Evolutionary conservation across 2,113 vertebrate species (phyloP).

Genomic region (Gnathonemus longibarbis): DNA sequence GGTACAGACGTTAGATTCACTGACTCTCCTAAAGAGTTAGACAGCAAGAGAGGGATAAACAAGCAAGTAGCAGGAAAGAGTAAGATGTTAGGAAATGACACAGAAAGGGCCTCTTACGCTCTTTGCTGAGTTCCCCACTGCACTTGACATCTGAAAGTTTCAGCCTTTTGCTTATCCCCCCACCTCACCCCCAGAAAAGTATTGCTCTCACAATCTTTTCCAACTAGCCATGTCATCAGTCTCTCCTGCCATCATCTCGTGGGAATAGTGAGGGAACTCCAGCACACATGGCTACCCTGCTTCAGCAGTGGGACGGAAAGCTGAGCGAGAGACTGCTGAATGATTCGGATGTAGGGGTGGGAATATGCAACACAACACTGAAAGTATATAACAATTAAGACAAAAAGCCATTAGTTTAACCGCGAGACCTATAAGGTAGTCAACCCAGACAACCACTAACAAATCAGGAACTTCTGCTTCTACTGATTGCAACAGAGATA

Average conservation of each 20-base stretch:
- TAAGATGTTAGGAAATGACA: not conserved
- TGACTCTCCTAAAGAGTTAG: not conserved
- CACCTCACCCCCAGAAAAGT: not conserved
- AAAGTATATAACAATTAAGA: not conserved
- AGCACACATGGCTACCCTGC: not conserved
- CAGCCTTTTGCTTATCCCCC: not conserved
- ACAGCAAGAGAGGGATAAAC: not conserved
- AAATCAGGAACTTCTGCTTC: not conserved
- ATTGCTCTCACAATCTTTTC: not conserved
- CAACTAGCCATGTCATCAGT: not conserved
- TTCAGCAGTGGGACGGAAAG: not conserved
- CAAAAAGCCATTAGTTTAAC: not conserved
- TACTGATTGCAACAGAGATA: not conserved
- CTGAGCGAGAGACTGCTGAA: not conserved
- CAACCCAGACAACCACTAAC: not conserved
- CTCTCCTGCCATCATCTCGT: slow-evolving; percentile 21
- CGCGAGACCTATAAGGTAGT: not conserved
- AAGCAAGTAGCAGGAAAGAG: not conserved
- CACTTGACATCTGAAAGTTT: not conserved
- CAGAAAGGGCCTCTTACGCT: slow-evolving; percentile 12
- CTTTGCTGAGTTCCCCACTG: slow-evolving; percentile 18
- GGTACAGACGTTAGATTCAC: not conserved
- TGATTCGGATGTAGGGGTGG: not conserved
- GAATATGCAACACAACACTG: not conserved
- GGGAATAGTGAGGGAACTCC: slow-evolving; percentile 70